phyloP scores from a whole-genome alignment of 2,888 invertebrate species.

The Eristalis intricaria region DNA sequence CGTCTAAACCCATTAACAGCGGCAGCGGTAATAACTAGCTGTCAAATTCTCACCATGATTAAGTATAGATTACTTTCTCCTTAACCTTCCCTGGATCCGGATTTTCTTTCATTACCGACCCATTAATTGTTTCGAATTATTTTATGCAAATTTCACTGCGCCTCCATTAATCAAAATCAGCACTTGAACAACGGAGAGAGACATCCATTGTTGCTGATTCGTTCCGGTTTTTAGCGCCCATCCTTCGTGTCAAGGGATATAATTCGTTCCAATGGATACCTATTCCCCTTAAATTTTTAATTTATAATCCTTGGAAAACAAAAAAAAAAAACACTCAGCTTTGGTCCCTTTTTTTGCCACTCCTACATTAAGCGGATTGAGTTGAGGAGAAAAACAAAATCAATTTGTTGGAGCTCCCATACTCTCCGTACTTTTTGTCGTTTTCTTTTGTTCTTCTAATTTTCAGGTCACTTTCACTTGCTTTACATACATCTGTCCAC shows the following conservation, averaged over 20 bases:
- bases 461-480: conserved; percentile 10
- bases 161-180: neutral
- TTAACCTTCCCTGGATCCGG: too few species aligned
- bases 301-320: neutral
- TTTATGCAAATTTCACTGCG: neutral
- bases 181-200: neutral
- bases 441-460: neutral
- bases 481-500: neutral
- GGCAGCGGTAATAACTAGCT: too few species aligned
- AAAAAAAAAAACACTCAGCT: neutral
- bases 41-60: too few species aligned
- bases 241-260: neutral
- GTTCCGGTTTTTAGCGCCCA: neutral
- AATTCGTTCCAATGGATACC: neutral
- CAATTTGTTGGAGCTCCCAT: neutral
- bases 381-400: neutral
- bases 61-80: too few species aligned
- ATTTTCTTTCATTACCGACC: too few species aligned
- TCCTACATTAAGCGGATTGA: neutral
- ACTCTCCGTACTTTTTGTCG: neutral
- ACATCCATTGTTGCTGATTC: neutral
- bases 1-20: too few species aligned
- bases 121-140: neutral
- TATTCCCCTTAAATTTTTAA: neutral
- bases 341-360: neutral